Conservation (phyloP, 2,113 vertebrate genomes). For the Periophthalmus modestus region DNA sequence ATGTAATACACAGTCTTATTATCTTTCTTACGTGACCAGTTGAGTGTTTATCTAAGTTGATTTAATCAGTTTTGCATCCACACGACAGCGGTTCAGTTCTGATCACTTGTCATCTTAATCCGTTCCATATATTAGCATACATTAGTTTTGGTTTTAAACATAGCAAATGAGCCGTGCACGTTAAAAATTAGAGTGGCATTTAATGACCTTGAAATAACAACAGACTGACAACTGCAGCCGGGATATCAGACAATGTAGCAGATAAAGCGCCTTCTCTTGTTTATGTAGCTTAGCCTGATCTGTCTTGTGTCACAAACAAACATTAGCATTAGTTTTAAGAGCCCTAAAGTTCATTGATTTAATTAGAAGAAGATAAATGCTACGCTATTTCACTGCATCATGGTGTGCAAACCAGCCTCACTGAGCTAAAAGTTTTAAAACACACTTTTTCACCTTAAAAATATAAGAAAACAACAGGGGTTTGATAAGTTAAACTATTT, state of each 20-base stretch:
- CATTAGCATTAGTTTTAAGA: conserved; percentile 2
- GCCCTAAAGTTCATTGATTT: conserved; percentile 2
- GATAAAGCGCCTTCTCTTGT: neutral
- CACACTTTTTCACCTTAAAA: neutral
- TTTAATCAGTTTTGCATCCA: neutral
- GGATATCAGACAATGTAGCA: neutral
- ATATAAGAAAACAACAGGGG: neutral
- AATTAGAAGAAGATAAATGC: neutral
- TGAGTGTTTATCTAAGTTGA: no score
- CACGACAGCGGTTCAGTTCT: conserved; percentile 8
- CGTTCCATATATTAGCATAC: conserved; percentile 21
- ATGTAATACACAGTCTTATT: no score
- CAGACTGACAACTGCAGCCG: neutral
- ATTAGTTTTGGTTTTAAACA: conserved; percentile 21
- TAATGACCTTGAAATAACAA: conserved; percentile 1
- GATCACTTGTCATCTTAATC: conserved; percentile 19
- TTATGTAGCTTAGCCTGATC: neutral
- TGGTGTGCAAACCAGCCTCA: neutral
- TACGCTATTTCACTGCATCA: neutral
- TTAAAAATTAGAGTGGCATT: conserved; percentile 9
- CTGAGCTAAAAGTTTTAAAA: neutral
- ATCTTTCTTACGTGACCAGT: no score
- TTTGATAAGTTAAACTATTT: neutral
- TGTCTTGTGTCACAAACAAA: conserved; percentile 1
- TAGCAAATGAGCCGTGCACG: conserved; percentile 5